Conservation (phyloP, 2,113 vertebrate genomes). For the Solenodon paradoxus region DNA sequence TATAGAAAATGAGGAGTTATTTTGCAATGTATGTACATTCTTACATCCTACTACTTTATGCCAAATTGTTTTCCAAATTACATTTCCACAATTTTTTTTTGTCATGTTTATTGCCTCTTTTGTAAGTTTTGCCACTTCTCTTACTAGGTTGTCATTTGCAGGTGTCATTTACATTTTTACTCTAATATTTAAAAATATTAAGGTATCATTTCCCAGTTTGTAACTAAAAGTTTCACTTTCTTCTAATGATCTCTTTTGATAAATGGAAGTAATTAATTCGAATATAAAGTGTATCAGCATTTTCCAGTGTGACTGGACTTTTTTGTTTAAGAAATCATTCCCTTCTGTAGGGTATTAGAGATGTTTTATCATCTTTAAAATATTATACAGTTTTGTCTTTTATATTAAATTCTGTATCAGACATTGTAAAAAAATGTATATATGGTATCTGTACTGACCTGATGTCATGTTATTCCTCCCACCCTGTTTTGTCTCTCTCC, state of each 20-base stretch:
- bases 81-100: not conserved
- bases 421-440: no score
- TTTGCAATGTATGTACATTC: not conserved
- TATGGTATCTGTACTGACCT: not conserved
- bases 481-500: not conserved
- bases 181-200: not conserved
- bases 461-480: not conserved
- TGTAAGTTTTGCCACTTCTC: not conserved
- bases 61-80: not conserved
- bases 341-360: not conserved
- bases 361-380: not conserved
- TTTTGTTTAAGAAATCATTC: not conserved
- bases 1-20: not conserved
- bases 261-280: not conserved
- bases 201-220: not conserved
- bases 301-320: not conserved
- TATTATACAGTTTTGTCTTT: not conserved
- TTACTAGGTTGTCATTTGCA: not conserved
- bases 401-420: not conserved
- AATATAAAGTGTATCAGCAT: not conserved
- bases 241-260: not conserved
- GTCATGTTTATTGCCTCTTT: not conserved
- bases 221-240: not conserved
- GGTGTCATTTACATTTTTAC: not conserved
- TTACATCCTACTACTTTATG: not conserved